Percentiles rank a stretch among this genome's conserved stretches.
These are phyloP conservation scores for Antennarius maculatus DNA, from an alignment of 2,797 vertebrate species.

Conservation along the genomic window DNA sequence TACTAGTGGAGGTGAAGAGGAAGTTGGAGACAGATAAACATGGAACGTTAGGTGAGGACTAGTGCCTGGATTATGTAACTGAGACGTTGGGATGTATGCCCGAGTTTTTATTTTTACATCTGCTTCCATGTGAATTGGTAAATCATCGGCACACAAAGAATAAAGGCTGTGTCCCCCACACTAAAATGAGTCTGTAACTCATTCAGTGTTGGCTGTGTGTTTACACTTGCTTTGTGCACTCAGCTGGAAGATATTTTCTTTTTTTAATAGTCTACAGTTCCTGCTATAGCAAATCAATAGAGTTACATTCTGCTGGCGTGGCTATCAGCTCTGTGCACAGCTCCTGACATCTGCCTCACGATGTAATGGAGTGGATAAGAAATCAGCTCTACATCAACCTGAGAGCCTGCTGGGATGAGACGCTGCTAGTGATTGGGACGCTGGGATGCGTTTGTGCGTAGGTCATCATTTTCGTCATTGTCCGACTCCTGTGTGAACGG, in stretches of 20 bases:
- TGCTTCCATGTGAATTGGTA: conserved; percentile 17
- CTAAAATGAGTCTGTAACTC: too few relatives aligned
- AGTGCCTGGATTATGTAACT: conserved; percentile 37
- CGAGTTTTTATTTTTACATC: conserved; percentile 11
- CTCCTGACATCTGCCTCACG: conserved; percentile 51
- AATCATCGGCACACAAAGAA: neutral
- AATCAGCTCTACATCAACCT: conserved; percentile 43
- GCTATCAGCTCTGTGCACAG: conserved; percentile 33
- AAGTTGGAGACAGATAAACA: conserved; percentile 4
- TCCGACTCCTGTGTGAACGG: conserved; percentile 26
- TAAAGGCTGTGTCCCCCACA: neutral
- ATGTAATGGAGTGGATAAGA: conserved; percentile 37
- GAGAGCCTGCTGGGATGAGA: conserved; percentile 23
- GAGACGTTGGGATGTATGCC: conserved; percentile 1
- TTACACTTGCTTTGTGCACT: too few relatives aligned
- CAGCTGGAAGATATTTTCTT: conserved; percentile 32
- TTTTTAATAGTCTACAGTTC: conserved; percentile 45
- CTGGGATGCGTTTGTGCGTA: conserved; percentile 2
- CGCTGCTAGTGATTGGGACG: conserved; percentile 6
- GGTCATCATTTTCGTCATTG: conserved; percentile 21
- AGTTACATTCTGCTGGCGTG: conserved; percentile 43
- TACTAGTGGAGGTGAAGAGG: conserved; percentile 6
- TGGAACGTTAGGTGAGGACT: neutral
- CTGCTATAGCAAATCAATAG: conserved; percentile 64
- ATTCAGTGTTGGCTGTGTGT: too few relatives aligned